Evolutionary conservation across 2,888 invertebrate genomes (phyloP).

Genomic region (Neria commutata): DNA sequence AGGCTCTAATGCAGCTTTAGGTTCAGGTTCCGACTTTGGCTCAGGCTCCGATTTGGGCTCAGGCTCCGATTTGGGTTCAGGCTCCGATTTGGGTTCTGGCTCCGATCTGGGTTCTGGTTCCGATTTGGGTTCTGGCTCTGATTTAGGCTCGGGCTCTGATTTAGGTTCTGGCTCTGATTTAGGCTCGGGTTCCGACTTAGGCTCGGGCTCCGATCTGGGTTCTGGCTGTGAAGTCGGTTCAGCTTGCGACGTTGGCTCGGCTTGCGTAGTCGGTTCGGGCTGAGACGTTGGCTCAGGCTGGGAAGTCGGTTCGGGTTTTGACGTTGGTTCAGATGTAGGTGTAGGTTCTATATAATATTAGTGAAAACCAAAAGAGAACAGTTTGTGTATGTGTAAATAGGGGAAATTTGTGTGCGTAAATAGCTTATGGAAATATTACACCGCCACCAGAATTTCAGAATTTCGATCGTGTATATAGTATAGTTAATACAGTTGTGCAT

Average conservation of each 20-base stretch:
- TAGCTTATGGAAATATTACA: background rate
- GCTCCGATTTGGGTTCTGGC: conserved; percentile 29
- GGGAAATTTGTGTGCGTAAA: conserved; percentile 40
- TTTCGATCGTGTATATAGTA: background rate
- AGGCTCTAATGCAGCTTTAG: conserved; percentile 28
- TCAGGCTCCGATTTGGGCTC: conserved; percentile 31
- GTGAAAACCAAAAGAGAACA: conserved; percentile 1
- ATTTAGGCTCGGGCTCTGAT: conserved; percentile 60
- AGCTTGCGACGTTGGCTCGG: conserved; percentile 61
- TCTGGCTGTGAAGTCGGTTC: conserved; percentile 56
- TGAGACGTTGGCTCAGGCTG: conserved; percentile 63
- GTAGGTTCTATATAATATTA: conserved; percentile 30
- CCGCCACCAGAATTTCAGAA: background rate
- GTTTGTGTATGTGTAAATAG: conserved; percentile 16
- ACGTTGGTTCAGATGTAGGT: conserved; percentile 47
- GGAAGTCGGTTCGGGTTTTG: conserved; percentile 61
- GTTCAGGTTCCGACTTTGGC: conserved; percentile 18
- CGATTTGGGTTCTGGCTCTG: conserved; percentile 62
- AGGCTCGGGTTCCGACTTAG: conserved; percentile 59
- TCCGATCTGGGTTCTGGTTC: conserved; percentile 62
- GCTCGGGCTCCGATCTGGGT: conserved; percentile 53
- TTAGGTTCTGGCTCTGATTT: conserved; percentile 63
- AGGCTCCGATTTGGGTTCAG: conserved; percentile 25
- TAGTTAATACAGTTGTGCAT: background rate
- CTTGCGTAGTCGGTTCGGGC: conserved; percentile 62